These are phyloP conservation scores for Matsumyia berberina DNA, from an alignment of 2,888 invertebrate genomes.

Conservation along the genomic window DNA sequence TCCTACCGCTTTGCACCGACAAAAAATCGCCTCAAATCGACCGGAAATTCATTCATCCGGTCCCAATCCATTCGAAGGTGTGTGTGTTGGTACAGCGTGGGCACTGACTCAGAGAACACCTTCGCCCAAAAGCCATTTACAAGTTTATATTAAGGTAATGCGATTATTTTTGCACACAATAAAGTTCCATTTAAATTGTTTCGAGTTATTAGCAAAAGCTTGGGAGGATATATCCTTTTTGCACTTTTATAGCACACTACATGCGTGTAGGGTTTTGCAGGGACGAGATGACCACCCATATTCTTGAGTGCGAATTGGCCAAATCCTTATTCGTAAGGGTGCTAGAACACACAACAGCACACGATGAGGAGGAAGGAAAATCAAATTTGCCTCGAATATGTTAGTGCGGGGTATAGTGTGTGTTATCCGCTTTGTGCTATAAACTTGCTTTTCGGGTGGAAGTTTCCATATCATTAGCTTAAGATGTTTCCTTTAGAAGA, in stretches of 20 bases:
- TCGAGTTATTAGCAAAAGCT: slow-evolving; percentile 70
- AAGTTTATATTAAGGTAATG: slow-evolving; percentile 63
- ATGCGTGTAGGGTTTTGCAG: neutral
- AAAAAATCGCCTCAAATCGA: slow-evolving; percentile 44
- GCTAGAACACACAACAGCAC: slow-evolving; percentile 5
- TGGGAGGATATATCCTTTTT: slow-evolving; percentile 50
- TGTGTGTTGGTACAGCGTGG: neutral
- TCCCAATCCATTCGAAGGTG: neutral
- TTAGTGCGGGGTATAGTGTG: neutral
- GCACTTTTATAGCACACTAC: slow-evolving; percentile 3
- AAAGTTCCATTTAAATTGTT: slow-evolving; percentile 71
- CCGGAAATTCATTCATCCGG: slow-evolving; percentile 48
- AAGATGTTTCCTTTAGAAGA: slow-evolving; percentile 3
- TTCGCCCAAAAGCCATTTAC: slow-evolving; percentile 43
- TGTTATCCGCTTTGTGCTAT: slow-evolving; percentile 10
- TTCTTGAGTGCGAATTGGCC: slow-evolving; percentile 49
- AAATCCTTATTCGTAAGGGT: slow-evolving; percentile 31
- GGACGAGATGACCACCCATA: slow-evolving; percentile 29
- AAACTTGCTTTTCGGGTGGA: slow-evolving; percentile 11
- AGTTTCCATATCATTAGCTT: slow-evolving; percentile 50
- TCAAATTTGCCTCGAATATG: slow-evolving; percentile 31
- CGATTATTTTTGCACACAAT: slow-evolving; percentile 73
- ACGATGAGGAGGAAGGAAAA: neutral
- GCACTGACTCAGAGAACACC: neutral
- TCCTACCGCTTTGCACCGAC: neutral